Evolutionary conservation across 1,140 invertebrate genomes (phyloP), one percentile per base, ranked within the genome.

Genomic region (Nymphalis io): DNA sequence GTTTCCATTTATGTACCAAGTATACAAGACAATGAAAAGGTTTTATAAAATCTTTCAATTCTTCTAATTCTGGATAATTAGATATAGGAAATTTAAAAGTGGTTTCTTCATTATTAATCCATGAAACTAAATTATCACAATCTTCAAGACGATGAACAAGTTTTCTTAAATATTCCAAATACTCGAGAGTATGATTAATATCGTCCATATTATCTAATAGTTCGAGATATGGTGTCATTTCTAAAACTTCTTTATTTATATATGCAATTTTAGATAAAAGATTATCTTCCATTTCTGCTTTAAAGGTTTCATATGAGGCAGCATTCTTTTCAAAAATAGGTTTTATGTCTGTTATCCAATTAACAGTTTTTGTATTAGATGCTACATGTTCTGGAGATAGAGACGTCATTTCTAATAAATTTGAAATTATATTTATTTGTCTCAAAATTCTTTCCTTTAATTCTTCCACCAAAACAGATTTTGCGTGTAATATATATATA

Each of bases 101-200:
- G 11, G 90, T 91, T 93, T 98, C 97, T 93, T 98, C 97, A 78
- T 95, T 95, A 89, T 98, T 98, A 46, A 98, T 97, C 97, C 96
- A 98, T 4, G 92, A 81, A 21, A 97, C 95, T 75, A 95, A 93
- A 71, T 95, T 93, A 73, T 95, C 93, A 71, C 96, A 95, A 59
- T 94, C 94, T 73, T 94, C 93, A n/a, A 98, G 89, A 76, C 95
- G 93, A 72, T 95, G 94, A 58, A 96, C 93, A 62, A 97, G 94
- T 77, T 94, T 94, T 59, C 95, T 93, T 42, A 98, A 93, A 80
- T 96, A 86, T 82, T 94, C 93, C 62, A 95, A 92, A 82, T 95
- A 96, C 65, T 94, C 93, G 12, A 93, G 88, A 27, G 95, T 94
- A 61, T 94, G 93, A 46, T 93, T 88, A 1, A 93, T 92, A 72